Percentiles rank a stretch among this genome's conserved stretches.
phyloP scores from a whole-genome alignment of 2,113 vertebrate genomes.

The Tringa solitaria region DNA sequence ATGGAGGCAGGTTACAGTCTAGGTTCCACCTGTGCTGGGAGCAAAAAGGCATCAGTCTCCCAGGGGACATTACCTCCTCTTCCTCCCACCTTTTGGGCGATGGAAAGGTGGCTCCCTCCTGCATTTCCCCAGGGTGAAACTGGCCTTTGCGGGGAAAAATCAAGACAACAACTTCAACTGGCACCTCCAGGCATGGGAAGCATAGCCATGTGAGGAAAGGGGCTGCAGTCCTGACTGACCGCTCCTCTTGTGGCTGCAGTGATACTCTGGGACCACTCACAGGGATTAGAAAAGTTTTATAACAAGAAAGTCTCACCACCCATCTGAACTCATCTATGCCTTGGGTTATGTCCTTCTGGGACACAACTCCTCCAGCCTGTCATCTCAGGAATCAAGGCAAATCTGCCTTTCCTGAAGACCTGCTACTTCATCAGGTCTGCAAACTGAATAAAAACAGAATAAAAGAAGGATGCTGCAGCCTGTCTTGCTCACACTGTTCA shows the following conservation, averaged over 20 bases:
- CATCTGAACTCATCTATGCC: not conserved
- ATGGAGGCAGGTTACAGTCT: too few relatives aligned
- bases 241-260: not conserved
- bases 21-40: not conserved
- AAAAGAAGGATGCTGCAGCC: not conserved
- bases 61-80: not conserved
- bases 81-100: not conserved
- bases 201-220: not conserved
- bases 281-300: not conserved
- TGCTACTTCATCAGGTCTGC: not conserved
- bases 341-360: not conserved
- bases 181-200: fast-evolving
- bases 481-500: not conserved
- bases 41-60: not conserved
- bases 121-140: too few relatives aligned
- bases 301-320: not conserved
- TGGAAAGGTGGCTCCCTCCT: not conserved
- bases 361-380: not conserved
- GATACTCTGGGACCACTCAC: not conserved
- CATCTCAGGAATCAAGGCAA: not conserved
- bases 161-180: not conserved
- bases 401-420: not conserved
- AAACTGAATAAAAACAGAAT: not conserved
- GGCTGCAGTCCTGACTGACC: not conserved
- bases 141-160: not conserved